Base-by-base conservation (phyloP, 2,113 vertebrate species). In the Microcebus jonahi region DNA sequence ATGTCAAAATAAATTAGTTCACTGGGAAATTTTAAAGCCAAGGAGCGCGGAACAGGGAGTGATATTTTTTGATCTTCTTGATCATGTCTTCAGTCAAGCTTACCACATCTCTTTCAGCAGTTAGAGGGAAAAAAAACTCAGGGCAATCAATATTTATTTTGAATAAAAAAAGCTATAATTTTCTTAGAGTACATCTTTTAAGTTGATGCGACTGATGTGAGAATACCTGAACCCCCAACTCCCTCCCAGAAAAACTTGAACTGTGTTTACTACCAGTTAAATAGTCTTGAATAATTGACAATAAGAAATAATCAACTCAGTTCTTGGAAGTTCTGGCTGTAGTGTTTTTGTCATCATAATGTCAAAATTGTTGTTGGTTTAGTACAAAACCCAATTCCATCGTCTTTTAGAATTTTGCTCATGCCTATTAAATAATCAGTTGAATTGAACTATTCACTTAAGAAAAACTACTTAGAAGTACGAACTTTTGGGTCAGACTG, bases 101-200 rank as follows among this genome's bases (percentile, higher is more conserved):
- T 84, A 88, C 23, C 2, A 45, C 45, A 45, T 97, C 86, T 88
- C 88, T 90, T 96, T 83, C 42, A 94, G 94, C 95, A 97, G 86
- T 79, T 89, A 70, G 61, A 61, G 92, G 13, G 67, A 53, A 92
- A 86, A 53, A 93, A 86, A 53, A 53, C 18, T 6, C 87, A 90
- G 82, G 77, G 84, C 96, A 96, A 57, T 98, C 95, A 97, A 81
- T 96, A 83, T 91, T 96, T 89, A 65, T 80, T 94, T 94, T 93
- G 73, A 95, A 95, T 90, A 90, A 88, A 81, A 97, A 97, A 90
- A 96, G 80, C 53, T 55, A 61, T 59, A 83, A 77, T 39, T 96
- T 86, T 93, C 95, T 97, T 75, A 92, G 80, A 95, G n/a, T 65
- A 25, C 42, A n/a, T 96, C 42, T 90, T 93, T 93, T 87, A 93